Evolutionary conservation across 2,888 invertebrate species (phyloP).

Genomic region (Campaea margaritaria): DNA sequence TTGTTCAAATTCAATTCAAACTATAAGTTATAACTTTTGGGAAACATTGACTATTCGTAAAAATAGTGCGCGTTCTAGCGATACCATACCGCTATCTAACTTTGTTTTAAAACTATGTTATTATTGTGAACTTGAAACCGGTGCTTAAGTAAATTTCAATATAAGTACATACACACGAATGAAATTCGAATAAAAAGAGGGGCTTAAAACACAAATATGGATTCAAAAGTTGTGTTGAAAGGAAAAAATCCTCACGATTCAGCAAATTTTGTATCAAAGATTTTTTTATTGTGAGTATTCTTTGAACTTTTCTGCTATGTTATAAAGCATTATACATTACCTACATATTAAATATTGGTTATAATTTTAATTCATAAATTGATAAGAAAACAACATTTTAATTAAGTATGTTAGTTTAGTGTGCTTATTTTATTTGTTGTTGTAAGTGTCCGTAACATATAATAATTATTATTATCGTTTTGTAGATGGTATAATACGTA

Average conservation of each 20-base stretch:
- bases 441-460: neutral
- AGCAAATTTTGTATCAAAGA: conserved; percentile 85
- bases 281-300: conserved; percentile 87
- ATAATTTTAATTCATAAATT: too few relatives aligned
- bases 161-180: conserved; percentile 12
- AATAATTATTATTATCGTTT: too few relatives aligned
- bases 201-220: conserved; percentile 73
- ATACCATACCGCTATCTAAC: too few relatives aligned
- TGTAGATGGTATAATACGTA: too few relatives aligned
- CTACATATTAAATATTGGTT: too few relatives aligned
- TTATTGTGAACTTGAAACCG: neutral
- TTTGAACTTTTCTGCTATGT: neutral
- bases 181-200: conserved; percentile 14
- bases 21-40: too few relatives aligned
- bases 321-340: too few relatives aligned
- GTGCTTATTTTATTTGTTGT: too few relatives aligned
- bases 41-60: too few relatives aligned
- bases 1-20: neutral
- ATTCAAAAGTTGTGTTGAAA: conserved; percentile 85
- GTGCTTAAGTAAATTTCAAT: conserved; percentile 3
- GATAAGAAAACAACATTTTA: too few relatives aligned
- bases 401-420: too few relatives aligned
- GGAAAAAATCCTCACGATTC: conserved; percentile 86
- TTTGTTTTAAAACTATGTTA: too few relatives aligned
- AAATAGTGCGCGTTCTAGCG: conserved; percentile 2